Percentiles rank a stretch among this genome's conserved stretches.
phyloP scores from a whole-genome alignment of 2,888 invertebrate species.

The Chrysolina haemoptera region DNA sequence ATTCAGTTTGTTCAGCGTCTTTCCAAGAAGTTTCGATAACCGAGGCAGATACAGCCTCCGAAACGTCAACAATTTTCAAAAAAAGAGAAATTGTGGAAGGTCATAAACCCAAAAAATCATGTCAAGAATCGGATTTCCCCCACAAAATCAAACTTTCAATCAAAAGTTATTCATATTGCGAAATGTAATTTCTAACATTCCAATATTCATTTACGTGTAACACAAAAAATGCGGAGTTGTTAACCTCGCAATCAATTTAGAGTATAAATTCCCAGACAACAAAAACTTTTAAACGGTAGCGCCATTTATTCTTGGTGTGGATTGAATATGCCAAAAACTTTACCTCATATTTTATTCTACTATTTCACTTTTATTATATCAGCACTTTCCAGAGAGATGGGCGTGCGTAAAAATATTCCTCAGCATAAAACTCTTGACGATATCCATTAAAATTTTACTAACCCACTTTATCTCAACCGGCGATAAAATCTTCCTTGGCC shows the following conservation, averaged over 20 bases:
- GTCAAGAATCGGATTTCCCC: no score
- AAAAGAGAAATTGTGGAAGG: no score
- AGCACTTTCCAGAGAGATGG: constrained; percentile 10
- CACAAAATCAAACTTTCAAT: no score
- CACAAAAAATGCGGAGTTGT: no score
- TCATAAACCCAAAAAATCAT: no score
- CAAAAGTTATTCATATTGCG: no score
- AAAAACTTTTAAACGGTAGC: not conserved
- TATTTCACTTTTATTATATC: constrained; percentile 17
- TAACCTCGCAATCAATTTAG: not conserved
- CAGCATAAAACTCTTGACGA: constrained; percentile 9
- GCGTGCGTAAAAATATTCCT: constrained; percentile 1
- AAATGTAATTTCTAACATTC: no score
- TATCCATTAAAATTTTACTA: constrained; percentile 19
- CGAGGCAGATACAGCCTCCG: no score
- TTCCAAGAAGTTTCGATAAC: no score
- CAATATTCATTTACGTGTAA: no score
- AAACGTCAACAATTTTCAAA: no score
- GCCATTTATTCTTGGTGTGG: not conserved
- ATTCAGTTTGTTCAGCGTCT: no score
- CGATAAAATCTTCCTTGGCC: constrained; percentile 12
- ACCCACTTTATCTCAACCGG: constrained; percentile 2
- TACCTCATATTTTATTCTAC: constrained; percentile 7
- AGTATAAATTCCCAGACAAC: not conserved
- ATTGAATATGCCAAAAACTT: constrained; percentile 11